These are phyloP conservation scores for Geodia barretti DNA, from an alignment of 37 sponge, comb jelly and placozoan genomes.

Conservation along the genomic window DNA sequence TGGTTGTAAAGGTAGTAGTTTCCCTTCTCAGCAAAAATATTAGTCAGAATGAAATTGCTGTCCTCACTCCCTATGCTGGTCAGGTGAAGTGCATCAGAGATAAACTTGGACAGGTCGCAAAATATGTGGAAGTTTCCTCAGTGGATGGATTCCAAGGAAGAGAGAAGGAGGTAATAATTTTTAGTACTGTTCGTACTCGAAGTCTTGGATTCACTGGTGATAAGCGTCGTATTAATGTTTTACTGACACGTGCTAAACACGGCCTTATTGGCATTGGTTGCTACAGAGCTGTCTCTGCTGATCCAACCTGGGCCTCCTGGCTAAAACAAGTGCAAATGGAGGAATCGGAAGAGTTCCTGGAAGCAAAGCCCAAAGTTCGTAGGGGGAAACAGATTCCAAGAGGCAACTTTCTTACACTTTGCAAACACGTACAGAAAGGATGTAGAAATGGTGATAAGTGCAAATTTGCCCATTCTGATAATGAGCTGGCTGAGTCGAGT, in stretches of 20 bases:
- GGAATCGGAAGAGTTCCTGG: neutral
- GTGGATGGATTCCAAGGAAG: slow-evolving; percentile 80
- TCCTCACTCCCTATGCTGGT: slow-evolving; percentile 77
- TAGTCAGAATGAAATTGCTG: slow-evolving; percentile 35
- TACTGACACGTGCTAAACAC: slow-evolving; percentile 74
- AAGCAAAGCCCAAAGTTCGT: neutral
- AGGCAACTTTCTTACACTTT: too few relatives aligned
- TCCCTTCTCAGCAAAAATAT: slow-evolving; percentile 36
- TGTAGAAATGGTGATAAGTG: too few relatives aligned
- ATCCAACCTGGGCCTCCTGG: slow-evolving; percentile 57
- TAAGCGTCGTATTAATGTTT: slow-evolving; percentile 63
- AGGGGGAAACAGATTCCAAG: neutral
- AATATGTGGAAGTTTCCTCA: slow-evolving; percentile 44
- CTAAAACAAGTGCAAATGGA: slow-evolving; percentile 35
- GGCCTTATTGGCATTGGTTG: slow-evolving; percentile 72
- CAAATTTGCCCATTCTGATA: too few relatives aligned
- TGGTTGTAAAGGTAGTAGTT: slow-evolving; percentile 34
- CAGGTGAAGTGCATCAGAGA: slow-evolving; percentile 66
- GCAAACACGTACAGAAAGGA: too few relatives aligned
- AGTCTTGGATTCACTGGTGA: slow-evolving; percentile 55
- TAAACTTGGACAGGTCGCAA: slow-evolving; percentile 2
- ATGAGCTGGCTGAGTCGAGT: too few relatives aligned
- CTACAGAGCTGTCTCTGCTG: slow-evolving; percentile 18
- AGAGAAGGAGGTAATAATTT: slow-evolving; percentile 74
- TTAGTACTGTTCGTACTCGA: slow-evolving; percentile 69